Evolutionary conservation across 2,113 vertebrate genomes (phyloP), one percentile per base, ranked within the genome.

Genomic region (Dromas ardeola): DNA sequence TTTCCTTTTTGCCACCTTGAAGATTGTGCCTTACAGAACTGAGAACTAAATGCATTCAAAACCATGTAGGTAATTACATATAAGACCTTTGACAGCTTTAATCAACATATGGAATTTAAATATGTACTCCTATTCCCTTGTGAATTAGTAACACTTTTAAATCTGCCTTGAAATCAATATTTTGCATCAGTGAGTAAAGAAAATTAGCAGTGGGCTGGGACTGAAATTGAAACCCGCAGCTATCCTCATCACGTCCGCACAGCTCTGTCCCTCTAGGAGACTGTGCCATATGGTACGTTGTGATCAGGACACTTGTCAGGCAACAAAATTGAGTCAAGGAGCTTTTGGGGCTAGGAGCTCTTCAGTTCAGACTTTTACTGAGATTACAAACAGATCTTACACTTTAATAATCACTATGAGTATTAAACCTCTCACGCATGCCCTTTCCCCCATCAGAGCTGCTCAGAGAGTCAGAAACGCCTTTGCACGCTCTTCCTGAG

Each of bases 131-230:
- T 25, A 27, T 86, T 94, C 87, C 85, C 89, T 25, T 30, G 81
- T 79, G 95, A 69, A 88, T 95, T 88, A 84, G 88, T 69, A 87
- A 80, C 87, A 96, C 87, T 95, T 95, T 93, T 43, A 94, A 95
- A 94, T 94, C 82, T 83, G n/a, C 69, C 87, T 93, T 16, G 25
- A 96, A 97, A 98, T 98, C 97, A 97, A 97, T 97, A 97, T 96
- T 95, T 95, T 97, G 95, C 95, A 97, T 97, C 94, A 95, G 82
- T 86, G 84, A 94, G 94, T 95, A 86, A 88, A 97, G 93, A 93
- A 95, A 96, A 98, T 96, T 95, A 95, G 94, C 77, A 90, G 50
- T 55, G 72, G 66, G n/a, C 70, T 91, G 89, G 74, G 86, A 59
- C 70, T 95, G 94, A 93, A 96, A 94, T 76, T 72, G 95, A 97